Evolutionary conservation across 2,113 vertebrate genomes (phyloP).

Genomic region (Cynoglossus semilaevis): DNA sequence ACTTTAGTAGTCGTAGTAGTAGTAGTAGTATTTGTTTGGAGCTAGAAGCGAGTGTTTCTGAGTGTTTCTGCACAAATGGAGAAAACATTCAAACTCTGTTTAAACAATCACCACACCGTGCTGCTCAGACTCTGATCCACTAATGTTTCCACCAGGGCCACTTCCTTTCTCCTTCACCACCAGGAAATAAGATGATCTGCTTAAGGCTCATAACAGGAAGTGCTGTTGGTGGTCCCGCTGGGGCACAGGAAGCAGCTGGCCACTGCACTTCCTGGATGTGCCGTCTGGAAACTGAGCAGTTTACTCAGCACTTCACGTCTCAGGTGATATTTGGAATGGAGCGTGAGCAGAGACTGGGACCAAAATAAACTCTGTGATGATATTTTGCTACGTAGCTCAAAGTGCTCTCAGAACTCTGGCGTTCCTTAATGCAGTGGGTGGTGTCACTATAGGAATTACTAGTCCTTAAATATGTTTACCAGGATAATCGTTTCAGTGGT

Average conservation of each 20-base stretch:
- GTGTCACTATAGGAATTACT: too few relatives aligned
- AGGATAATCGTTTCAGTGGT: too few relatives aligned
- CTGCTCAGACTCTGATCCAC: neutral
- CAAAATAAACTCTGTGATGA: too few relatives aligned
- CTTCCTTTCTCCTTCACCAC: conserved; percentile 53
- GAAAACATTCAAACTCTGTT: conserved; percentile 9
- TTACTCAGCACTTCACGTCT: conserved; percentile 43
- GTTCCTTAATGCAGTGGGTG: too few relatives aligned
- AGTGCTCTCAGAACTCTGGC: too few relatives aligned
- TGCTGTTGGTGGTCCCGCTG: conserved; percentile 33
- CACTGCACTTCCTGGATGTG: conserved; percentile 55
- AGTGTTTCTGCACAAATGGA: too few relatives aligned
- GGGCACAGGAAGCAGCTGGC: conserved; percentile 64
- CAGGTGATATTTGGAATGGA: neutral
- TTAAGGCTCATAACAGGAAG: conserved; percentile 72
- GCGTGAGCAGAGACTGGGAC: neutral
- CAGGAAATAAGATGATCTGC: conserved; percentile 49
- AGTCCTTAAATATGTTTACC: too few relatives aligned
- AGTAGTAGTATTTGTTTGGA: too few relatives aligned
- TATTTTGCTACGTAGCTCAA: too few relatives aligned
- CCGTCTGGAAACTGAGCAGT: conserved; percentile 45
- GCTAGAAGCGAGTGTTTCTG: too few relatives aligned
- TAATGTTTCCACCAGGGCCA: conserved; percentile 38
- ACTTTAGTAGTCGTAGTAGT: too few relatives aligned
- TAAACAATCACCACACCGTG: neutral